Percentiles rank a stretch among this genome's conserved stretches.
Conservation (phyloP, 2,797 vertebrate genomes). For the Chaetophractus vellerosus region DNA sequence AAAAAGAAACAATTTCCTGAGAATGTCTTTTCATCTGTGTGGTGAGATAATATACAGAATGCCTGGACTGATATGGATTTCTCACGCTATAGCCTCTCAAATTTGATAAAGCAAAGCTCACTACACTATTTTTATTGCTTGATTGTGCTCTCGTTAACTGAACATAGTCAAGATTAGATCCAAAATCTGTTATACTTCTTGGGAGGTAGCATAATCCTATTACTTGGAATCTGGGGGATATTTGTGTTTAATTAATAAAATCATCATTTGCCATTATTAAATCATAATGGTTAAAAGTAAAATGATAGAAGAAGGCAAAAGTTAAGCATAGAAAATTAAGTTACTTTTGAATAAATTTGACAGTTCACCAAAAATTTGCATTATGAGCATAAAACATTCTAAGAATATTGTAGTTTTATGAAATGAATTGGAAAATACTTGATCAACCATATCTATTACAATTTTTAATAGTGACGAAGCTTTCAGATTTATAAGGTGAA, state of each 20-base stretch:
- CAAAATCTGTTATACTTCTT: slow-evolving; percentile 32
- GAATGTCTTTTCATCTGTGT: not conserved
- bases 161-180: not conserved
- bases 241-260: not conserved
- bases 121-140: not conserved
- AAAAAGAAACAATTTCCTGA: not conserved
- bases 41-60: not conserved
- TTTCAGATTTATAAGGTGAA: not conserved
- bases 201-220: not conserved
- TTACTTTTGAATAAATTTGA: slow-evolving; percentile 19
- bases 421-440: not conserved
- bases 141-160: not conserved
- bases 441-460: slow-evolving; percentile 12
- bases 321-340: slow-evolving; percentile 4
- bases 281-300: slow-evolving; percentile 24
- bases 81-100: not conserved
- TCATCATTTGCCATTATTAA: slow-evolving; percentile 10
- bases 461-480: slow-evolving; percentile 20
- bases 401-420: not conserved
- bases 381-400: slow-evolving; percentile 13
- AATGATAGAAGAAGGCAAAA: slow-evolving; percentile 4
- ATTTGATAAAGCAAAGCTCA: slow-evolving; percentile 20
- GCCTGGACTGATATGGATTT: not conserved
- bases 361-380: not conserved
- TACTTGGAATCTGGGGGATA: not conserved